phyloP scores from a whole-genome alignment of 2,797 vertebrate species.

The Typhlichthys eigenmanni region DNA sequence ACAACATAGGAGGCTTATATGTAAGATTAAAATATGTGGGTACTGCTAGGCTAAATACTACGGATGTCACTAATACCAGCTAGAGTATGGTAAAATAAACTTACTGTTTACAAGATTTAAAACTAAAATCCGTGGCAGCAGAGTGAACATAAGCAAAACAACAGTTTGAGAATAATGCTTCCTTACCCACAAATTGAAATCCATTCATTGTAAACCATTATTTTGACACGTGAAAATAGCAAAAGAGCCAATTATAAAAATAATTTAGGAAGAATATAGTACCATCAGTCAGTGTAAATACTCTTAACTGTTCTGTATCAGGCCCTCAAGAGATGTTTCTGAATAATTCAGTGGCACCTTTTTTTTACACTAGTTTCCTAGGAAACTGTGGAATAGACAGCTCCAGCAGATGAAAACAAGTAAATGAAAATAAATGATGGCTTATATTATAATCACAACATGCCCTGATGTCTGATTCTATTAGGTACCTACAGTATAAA shows the following conservation, averaged over 20 bases:
- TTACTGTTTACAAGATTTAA: constrained; percentile 80
- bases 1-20: constrained; percentile 36
- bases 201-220: not conserved
- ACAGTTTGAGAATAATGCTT: constrained; percentile 42
- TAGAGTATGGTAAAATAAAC: constrained; percentile 50
- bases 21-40: constrained; percentile 31
- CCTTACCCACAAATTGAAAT: too few species aligned
- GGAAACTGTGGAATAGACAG: constrained; percentile 57
- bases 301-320: constrained; percentile 49
- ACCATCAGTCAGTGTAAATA: constrained; percentile 30
- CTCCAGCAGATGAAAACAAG: constrained; percentile 41
- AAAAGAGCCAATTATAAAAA: not conserved
- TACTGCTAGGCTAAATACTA: constrained; percentile 11
- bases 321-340: constrained; percentile 58
- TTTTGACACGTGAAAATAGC: not conserved
- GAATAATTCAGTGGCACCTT: constrained; percentile 70
- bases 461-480: constrained; percentile 7
- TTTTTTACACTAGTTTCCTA: constrained; percentile 62
- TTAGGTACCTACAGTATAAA: constrained; percentile 13
- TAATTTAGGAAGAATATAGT: constrained; percentile 18
- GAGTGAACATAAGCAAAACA: constrained; percentile 8
- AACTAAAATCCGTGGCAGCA: constrained; percentile 57
- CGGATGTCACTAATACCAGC: constrained; percentile 39
- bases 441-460: constrained; percentile 49
- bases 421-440: constrained; percentile 56